phyloP scores from a whole-genome alignment of 2,113 vertebrate species.

The Turdus rufiventris region DNA sequence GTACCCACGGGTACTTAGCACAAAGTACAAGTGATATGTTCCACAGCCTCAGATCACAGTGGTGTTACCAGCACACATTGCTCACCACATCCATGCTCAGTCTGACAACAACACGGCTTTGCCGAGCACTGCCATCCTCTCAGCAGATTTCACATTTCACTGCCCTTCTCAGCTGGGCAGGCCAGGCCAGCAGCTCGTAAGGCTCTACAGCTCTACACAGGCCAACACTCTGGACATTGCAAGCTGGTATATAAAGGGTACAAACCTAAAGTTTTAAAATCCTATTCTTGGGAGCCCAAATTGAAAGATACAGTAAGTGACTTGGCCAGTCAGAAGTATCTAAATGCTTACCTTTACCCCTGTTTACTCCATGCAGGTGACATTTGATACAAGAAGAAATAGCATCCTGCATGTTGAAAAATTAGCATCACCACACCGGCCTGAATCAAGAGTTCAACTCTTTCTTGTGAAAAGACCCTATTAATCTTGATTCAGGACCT shows the following conservation, averaged over 20 bases:
- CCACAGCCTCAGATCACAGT: neutral
- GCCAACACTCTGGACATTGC: neutral
- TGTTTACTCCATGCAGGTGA: neutral
- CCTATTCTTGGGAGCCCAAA: neutral
- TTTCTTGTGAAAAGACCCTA: neutral
- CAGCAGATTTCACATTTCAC: neutral
- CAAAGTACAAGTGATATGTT: neutral
- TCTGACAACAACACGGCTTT: rapidly evolving
- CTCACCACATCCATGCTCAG: neutral
- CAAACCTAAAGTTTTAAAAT: neutral
- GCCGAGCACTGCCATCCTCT: rapidly evolving
- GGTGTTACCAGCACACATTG: too few relatives aligned
- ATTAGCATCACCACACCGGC: neutral
- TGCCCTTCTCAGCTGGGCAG: neutral
- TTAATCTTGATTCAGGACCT: neutral
- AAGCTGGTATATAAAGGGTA: neutral
- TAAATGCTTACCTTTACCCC: neutral
- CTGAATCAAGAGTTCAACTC: neutral
- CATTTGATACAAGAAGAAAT: neutral
- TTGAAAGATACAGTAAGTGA: neutral
- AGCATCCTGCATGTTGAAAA: neutral
- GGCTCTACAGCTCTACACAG: neutral
- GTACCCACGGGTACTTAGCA: neutral
- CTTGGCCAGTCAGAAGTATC: neutral
- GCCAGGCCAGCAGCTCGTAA: neutral